phyloP scores from a whole-genome alignment of 2,113 vertebrate species.

The Hoplias malabaricus region DNA sequence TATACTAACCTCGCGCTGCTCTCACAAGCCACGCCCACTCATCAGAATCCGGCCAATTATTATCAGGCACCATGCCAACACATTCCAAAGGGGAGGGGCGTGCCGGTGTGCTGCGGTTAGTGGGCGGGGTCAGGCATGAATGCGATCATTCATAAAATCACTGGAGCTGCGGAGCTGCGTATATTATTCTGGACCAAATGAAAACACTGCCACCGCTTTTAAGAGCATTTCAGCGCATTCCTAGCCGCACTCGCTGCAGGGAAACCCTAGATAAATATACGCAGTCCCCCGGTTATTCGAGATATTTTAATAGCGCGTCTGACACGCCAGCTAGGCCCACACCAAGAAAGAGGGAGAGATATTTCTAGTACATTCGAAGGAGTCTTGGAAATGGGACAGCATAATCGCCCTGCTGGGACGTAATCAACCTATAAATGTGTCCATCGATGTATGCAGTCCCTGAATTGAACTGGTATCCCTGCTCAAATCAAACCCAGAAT shows the following conservation, averaged over 20 bases:
- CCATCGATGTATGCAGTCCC: no score
- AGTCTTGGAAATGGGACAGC: background rate
- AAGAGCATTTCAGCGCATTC: constrained; percentile 63
- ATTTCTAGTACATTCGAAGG: background rate
- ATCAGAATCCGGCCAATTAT: constrained; percentile 63
- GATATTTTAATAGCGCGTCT: constrained; percentile 53
- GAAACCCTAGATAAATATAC: constrained; percentile 67
- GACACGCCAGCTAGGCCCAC: constrained; percentile 8
- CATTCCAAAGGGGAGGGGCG: constrained; percentile 46
- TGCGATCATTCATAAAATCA: constrained; percentile 80
- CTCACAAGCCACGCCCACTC: constrained; percentile 56
- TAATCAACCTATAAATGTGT: no score
- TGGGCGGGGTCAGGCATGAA: constrained; percentile 73
- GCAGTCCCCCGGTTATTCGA: constrained; percentile 56
- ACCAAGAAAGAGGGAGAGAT: no score
- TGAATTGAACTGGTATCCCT: no score
- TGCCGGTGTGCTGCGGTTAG: constrained; percentile 26
- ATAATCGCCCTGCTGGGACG: no score
- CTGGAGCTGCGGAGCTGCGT: constrained; percentile 63
- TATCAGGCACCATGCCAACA: constrained; percentile 44
- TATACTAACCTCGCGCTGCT: constrained; percentile 22
- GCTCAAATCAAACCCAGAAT: no score
- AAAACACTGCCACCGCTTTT: constrained; percentile 69
- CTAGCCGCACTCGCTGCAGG: constrained; percentile 49
- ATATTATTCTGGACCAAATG: constrained; percentile 67